Evolutionary conservation across 2,797 vertebrate species (phyloP), one percentile per base, ranked within the genome.

Genomic region (Anguilla megastoma): DNA sequence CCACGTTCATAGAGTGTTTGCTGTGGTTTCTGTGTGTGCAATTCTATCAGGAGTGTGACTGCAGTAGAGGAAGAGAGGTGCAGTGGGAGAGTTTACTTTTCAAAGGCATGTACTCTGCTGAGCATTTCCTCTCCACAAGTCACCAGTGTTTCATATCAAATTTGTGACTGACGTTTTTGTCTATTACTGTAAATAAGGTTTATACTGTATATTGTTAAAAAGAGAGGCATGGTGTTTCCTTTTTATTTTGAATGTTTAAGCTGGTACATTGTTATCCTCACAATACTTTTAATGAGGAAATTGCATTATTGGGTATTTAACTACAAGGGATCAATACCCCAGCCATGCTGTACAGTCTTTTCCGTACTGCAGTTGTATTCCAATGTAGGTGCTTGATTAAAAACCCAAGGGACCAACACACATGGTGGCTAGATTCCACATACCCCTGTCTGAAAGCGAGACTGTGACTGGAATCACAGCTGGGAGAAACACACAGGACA

Each of bases 151-250:
- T 88, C 18, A 60, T 85, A 85, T 88, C 21, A 48, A n/a, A 85
- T 85, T 33, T 56, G 30, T 86, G 24, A 6, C 18, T 27, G 52
- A 41, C 45, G 69, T 85, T 69, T 56, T 87, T 87, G 83, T 87
- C 41, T 69, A 87, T 89, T 87, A 50, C 82, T 90, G 87, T 90
- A 88, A 87, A 88, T 86, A 85, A 80, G 66, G 76, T 88, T 69
- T 87, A 48, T 90, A 87, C 10, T 79, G 56, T 86, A 83, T 85
- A 87, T 86, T 87, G 86, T 86, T 84, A 50, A 85, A 74, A 69
- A 66, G 24, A 85, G 30, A 79, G 33, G 56, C 74, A 86, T 86
- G 36, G 36, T 45, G 84, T 84, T 79, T 63, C 58, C 41, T 54
- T 80, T 85, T 85, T 84, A 76, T 87, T 86, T 86, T 88, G 52